phyloP scores from a whole-genome alignment of 2,113 vertebrate species.

The Laticauda colubrina region DNA sequence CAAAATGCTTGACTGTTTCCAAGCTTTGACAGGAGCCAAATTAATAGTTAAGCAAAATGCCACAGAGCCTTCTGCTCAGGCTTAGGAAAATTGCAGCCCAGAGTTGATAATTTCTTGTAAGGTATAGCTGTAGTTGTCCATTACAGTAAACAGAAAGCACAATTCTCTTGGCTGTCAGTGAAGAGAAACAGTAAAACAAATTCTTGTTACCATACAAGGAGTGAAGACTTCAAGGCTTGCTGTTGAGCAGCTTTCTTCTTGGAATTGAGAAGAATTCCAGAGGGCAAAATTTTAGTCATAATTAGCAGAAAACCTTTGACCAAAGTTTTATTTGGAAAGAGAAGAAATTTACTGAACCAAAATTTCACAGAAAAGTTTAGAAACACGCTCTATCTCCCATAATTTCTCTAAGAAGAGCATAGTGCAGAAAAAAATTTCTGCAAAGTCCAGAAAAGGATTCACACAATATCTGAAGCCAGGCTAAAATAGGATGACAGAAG shows the following conservation, averaged over 20 bases:
- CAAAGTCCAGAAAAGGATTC: background rate
- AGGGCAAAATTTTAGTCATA: background rate
- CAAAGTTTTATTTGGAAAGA: background rate
- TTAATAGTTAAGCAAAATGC: constrained; percentile 60
- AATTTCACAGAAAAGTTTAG: background rate
- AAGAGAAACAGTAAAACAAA: constrained; percentile 35
- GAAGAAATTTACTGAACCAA: background rate
- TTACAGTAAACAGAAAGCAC: constrained; percentile 46
- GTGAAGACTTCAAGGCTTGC: constrained; percentile 22
- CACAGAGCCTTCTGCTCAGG: constrained; percentile 64
- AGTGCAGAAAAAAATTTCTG: background rate
- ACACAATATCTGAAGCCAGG: background rate
- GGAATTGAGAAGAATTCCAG: background rate
- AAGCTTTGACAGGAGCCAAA: constrained; percentile 62
- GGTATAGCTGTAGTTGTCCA: constrained; percentile 33
- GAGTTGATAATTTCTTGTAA: background rate
- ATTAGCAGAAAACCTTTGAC: background rate
- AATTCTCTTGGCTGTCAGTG: constrained; percentile 18
- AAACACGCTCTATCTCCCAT: background rate
- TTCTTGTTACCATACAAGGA: constrained; percentile 50
- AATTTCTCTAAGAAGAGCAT: background rate
- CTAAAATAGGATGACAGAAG: background rate
- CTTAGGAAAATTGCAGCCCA: constrained; percentile 33
- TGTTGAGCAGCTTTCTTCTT: constrained; percentile 39
- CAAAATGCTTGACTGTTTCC: constrained; percentile 67